Evolutionary conservation across 1,140 invertebrate genomes (phyloP).

Genomic region (Sminthurinus signatus): DNA sequence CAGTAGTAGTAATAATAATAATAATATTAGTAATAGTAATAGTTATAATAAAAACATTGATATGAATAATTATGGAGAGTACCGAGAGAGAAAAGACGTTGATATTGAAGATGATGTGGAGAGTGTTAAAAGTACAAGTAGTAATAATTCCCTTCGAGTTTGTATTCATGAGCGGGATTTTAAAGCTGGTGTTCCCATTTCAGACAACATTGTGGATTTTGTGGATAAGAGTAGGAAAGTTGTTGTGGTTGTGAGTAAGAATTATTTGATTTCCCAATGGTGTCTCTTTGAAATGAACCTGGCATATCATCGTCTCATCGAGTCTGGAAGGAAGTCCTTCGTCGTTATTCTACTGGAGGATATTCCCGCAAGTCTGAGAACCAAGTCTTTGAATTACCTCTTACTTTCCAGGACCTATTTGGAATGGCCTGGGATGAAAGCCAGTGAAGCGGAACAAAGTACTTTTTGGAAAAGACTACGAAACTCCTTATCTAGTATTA

Average conservation of each 20-base stretch:
- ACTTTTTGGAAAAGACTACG: slow-evolving; percentile 42
- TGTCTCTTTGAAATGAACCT: slow-evolving; percentile 61
- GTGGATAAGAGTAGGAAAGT: slow-evolving; percentile 56
- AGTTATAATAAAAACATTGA: too few species aligned
- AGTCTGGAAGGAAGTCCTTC: slow-evolving; percentile 54
- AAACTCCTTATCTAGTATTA: background rate
- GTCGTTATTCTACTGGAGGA: slow-evolving; percentile 57
- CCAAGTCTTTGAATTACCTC: slow-evolving; percentile 56
- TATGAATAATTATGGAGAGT: background rate
- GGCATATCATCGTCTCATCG: slow-evolving; percentile 56
- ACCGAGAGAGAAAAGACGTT: background rate
- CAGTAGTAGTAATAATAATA: background rate
- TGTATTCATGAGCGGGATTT: slow-evolving; percentile 60
- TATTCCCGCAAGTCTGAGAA: slow-evolving; percentile 52
- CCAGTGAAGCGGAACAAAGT: slow-evolving; percentile 37
- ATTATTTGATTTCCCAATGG: slow-evolving; percentile 57
- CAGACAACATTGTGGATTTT: slow-evolving; percentile 58
- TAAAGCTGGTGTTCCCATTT: slow-evolving; percentile 36
- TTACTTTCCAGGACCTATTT: slow-evolving; percentile 60
- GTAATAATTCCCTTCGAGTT: slow-evolving; percentile 42
- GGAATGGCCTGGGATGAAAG: slow-evolving; percentile 51
- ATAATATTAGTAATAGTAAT: too few species aligned
- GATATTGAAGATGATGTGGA: background rate
- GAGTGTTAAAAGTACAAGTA: slow-evolving; percentile 17
- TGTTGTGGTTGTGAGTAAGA: slow-evolving; percentile 54